A percentile compares a stretch with the other conserved stretches of the same genome.
Conservation (phyloP, 2,113 vertebrate genomes). For the Ranitomeya variabilis region DNA sequence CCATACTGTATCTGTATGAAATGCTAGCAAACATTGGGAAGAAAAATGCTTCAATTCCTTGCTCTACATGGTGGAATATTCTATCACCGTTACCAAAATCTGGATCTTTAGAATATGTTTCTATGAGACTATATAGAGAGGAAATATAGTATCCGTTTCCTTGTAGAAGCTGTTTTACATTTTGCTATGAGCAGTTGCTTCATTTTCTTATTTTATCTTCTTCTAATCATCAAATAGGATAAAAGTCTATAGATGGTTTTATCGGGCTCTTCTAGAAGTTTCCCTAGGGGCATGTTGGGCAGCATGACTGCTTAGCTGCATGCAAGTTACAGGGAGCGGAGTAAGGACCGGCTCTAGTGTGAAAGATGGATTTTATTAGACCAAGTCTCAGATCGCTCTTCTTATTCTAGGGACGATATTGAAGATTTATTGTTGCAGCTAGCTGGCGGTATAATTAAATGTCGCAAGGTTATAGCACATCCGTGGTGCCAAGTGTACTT, state of each 20-base stretch:
- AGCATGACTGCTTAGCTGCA: not conserved
- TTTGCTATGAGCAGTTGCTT: not conserved
- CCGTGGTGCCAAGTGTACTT: not conserved
- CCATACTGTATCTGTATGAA: too few species aligned
- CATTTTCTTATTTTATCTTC: not conserved
- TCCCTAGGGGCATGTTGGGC: not conserved
- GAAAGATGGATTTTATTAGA: slow-evolving; percentile 1
- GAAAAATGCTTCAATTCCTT: too few species aligned
- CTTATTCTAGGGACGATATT: not conserved
- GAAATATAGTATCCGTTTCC: too few species aligned
- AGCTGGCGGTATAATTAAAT: slow-evolving; percentile 21
- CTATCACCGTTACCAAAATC: too few species aligned
- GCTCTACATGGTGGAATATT: too few species aligned
- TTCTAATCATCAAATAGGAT: not conserved
- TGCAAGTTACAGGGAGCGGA: not conserved
- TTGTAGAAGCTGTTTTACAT: too few species aligned
- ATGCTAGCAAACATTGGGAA: too few species aligned
- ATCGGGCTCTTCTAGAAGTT: not conserved
- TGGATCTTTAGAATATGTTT: too few species aligned
- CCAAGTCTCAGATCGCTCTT: not conserved
- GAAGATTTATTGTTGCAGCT: slow-evolving; percentile 17
- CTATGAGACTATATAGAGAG: too few species aligned
- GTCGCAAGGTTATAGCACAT: slow-evolving; percentile 27
- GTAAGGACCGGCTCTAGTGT: not conserved
- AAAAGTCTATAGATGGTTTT: not conserved